Evolutionary conservation across 2,797 vertebrate species (phyloP).

Genomic region (Chloroceryle amazona): DNA sequence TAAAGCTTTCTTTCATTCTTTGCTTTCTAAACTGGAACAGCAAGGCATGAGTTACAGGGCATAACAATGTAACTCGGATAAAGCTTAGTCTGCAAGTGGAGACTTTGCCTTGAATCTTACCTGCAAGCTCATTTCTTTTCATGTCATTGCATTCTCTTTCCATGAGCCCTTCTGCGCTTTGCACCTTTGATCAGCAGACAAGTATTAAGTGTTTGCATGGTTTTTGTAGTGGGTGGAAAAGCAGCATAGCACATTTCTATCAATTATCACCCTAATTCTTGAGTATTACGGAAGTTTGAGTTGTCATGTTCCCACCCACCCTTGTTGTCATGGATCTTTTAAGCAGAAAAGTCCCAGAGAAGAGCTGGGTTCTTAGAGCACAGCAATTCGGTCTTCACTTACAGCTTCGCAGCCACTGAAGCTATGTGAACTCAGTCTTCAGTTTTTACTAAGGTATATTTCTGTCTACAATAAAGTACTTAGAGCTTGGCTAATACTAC

Average conservation of each 20-base stretch:
- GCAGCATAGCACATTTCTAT: not conserved
- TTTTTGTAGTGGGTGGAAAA: slow-evolving; percentile 16
- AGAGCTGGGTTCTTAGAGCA: not conserved
- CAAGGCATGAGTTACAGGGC: slow-evolving; percentile 12
- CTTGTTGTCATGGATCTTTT: not conserved
- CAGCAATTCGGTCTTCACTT: not conserved
- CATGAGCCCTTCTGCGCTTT: slow-evolving; percentile 20
- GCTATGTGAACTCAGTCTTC: not conserved
- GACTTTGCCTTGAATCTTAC: slow-evolving; percentile 40
- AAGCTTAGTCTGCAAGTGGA: not conserved
- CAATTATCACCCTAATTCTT: not conserved
- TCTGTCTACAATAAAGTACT: not conserved
- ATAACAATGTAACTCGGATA: slow-evolving; percentile 40
- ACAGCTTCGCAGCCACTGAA: not conserved
- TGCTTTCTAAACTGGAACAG: slow-evolving; percentile 14
- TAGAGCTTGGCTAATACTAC: not conserved
- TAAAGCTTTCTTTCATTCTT: slow-evolving; percentile 43
- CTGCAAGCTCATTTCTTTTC: slow-evolving; percentile 49
- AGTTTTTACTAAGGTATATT: not conserved
- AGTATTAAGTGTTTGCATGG: not conserved
- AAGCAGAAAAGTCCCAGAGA: not conserved
- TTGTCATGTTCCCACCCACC: not conserved
- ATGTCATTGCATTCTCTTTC: slow-evolving; percentile 23
- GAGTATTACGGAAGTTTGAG: not conserved
- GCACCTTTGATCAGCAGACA: slow-evolving; percentile 35